Evolutionary conservation across 2,797 vertebrate genomes (phyloP), one percentile per base, ranked within the genome.

Genomic region (Valencia hispanica): DNA sequence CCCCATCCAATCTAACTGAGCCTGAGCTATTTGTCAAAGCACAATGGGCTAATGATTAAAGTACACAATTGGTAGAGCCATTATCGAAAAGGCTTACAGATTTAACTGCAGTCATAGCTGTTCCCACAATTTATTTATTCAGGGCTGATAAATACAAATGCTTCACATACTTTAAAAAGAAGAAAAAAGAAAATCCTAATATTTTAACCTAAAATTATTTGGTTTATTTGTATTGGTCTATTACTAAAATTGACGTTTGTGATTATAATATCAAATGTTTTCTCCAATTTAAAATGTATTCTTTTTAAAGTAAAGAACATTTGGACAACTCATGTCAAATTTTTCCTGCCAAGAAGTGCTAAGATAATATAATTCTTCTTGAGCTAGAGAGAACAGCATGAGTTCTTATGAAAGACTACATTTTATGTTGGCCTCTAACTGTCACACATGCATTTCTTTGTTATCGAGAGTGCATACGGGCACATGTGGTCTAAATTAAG

Each of bases 401-500:
- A 82, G 77, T 72, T 68, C n/a, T 75, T 75, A 70, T 70, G 66
- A 79, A 50, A 45, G 68, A 70, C 74, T 65, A n/a, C 81, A 78
- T 74, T 90, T 81, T 77, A 84, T 18, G 50, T 65, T 80, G 45
- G 22, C 34, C 73, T 72, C 73, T 78, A 78, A 78, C 73, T 71
- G 77, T 83, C 78, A 77, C 77, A 77, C 75, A 86, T 78, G 82
- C 77, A 77, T 86, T 78, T 75, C 63, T 79, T 88, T 79, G 74
- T 66, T 78, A 82, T 84, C 79, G 70, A 74, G 72, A 86, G 80
- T 79, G 78, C 30, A 84, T 68, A 74, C 77, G 79, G 81, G 80
- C 78, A 91, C 92, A 94, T 89, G 85, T 93, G 91, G 86, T 92
- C 78, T 78, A 70, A 80, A 92, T 93, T 87, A 93, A 74, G 83